phyloP scores from a whole-genome alignment of 2,797 vertebrate genomes.

The Sarcophilus harrisii region DNA sequence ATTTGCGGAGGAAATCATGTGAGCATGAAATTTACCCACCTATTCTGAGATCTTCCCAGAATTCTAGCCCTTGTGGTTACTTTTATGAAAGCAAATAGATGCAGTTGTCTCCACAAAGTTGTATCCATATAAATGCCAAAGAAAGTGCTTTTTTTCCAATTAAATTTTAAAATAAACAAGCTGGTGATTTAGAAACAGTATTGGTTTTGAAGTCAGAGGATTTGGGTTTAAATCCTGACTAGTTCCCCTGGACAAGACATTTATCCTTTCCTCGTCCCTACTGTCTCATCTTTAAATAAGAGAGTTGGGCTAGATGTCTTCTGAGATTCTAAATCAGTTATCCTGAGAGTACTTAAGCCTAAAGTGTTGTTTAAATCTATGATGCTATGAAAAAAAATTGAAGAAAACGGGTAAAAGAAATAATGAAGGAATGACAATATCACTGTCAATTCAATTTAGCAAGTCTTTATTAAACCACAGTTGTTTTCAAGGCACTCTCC shows the following conservation, averaged over 20 bases:
- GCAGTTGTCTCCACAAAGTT: background rate
- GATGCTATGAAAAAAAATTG: background rate
- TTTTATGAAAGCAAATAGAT: conserved; percentile 40
- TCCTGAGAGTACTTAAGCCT: background rate
- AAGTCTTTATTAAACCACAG: background rate
- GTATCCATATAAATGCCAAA: background rate
- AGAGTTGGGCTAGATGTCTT: background rate
- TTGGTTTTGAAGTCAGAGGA: background rate
- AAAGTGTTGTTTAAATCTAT: background rate
- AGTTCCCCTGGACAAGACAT: background rate
- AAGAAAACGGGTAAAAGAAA: background rate
- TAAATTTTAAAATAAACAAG: background rate
- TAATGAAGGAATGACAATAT: background rate
- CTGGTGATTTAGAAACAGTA: background rate
- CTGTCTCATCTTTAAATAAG: background rate
- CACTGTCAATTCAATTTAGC: background rate
- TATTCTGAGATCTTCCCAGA: too few species aligned
- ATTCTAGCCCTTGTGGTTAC: background rate
- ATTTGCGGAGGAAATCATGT: too few species aligned
- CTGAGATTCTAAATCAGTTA: background rate
- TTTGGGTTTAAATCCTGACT: background rate
- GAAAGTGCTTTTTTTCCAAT: background rate
- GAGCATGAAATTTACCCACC: too few species aligned
- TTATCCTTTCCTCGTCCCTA: background rate
- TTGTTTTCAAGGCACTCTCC: background rate